Evolutionary conservation across 2,888 invertebrate species (phyloP).

Genomic region (Sminthurides aquaticus): DNA sequence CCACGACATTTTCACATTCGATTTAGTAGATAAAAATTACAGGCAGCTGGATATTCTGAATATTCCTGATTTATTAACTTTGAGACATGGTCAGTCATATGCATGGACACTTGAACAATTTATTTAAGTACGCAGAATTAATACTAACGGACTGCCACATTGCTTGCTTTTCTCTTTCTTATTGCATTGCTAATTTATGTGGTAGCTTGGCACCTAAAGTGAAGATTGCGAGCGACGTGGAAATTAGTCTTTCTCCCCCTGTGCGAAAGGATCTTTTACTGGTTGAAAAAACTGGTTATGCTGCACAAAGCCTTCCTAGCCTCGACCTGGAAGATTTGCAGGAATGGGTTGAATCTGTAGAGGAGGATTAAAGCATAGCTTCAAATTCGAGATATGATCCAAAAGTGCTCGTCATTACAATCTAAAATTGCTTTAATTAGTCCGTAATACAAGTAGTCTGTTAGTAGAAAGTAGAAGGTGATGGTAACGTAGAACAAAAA

Average conservation of each 20-base stretch:
- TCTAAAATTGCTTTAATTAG: not conserved
- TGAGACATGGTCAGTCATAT: too few relatives aligned
- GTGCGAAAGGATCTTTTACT: slow-evolving; percentile 30
- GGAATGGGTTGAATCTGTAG: slow-evolving; percentile 40
- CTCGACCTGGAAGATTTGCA: slow-evolving; percentile 42
- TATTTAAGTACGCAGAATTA: too few relatives aligned
- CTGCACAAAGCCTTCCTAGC: slow-evolving; percentile 37
- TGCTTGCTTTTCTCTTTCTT: not conserved
- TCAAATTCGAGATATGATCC: not conserved
- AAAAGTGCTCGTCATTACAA: not conserved
- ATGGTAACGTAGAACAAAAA: too few relatives aligned
- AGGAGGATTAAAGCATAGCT: slow-evolving; percentile 33
- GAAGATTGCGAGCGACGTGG: slow-evolving; percentile 14
- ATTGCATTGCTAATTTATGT: not conserved
- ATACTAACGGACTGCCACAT: too few relatives aligned
- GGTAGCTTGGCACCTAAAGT: slow-evolving; percentile 9
- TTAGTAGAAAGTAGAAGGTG: too few relatives aligned
- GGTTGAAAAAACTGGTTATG: slow-evolving; percentile 31
- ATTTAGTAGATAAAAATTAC: too few relatives aligned
- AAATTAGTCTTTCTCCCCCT: slow-evolving; percentile 17
- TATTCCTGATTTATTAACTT: too few relatives aligned
- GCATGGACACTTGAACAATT: too few relatives aligned
- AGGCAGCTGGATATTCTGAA: too few relatives aligned
- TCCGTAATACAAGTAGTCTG: too few relatives aligned
- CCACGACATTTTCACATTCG: too few relatives aligned